Evolutionary conservation across 2,888 invertebrate species (phyloP).

Genomic region (Patella depressa): DNA sequence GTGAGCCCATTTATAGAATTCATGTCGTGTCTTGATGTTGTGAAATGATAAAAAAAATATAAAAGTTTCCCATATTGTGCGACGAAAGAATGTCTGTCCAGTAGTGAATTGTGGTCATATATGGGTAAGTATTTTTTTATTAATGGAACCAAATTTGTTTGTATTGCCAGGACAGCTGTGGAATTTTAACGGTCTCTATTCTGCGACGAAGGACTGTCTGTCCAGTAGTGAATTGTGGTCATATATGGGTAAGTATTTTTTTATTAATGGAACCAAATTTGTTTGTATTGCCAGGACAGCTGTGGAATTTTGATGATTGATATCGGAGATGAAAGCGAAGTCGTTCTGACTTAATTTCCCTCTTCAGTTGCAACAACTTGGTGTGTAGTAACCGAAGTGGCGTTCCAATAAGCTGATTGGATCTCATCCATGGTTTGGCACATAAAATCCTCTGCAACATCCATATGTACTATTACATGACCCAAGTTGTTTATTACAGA

Average conservation of each 20-base stretch:
- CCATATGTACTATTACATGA: conserved; percentile 36
- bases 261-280: conserved; percentile 16
- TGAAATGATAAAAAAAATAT: conserved; percentile 29
- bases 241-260: neutral
- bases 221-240: conserved; percentile 33
- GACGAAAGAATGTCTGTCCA: conserved; percentile 41
- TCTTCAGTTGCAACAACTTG: neutral
- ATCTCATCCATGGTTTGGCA: conserved; percentile 17
- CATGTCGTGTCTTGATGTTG: conserved; percentile 9
- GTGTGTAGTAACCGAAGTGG: neutral
- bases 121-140: neutral
- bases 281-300: conserved; percentile 28
- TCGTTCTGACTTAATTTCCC: conserved; percentile 16
- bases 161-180: conserved; percentile 25
- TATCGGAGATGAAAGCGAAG: conserved; percentile 24
- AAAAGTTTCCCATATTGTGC: too few species aligned
- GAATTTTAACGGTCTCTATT: conserved; percentile 36
- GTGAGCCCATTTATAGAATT: conserved; percentile 25
- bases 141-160: conserved; percentile 18
- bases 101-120: conserved; percentile 22
- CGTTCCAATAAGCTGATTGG: neutral
- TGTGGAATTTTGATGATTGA: conserved; percentile 26
- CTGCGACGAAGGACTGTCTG: conserved; percentile 38
- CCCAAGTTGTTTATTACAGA: too few species aligned
- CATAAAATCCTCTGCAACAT: conserved; percentile 38